Conservation (phyloP, 2,888 invertebrate species). For the Corbicula japonica region DNA sequence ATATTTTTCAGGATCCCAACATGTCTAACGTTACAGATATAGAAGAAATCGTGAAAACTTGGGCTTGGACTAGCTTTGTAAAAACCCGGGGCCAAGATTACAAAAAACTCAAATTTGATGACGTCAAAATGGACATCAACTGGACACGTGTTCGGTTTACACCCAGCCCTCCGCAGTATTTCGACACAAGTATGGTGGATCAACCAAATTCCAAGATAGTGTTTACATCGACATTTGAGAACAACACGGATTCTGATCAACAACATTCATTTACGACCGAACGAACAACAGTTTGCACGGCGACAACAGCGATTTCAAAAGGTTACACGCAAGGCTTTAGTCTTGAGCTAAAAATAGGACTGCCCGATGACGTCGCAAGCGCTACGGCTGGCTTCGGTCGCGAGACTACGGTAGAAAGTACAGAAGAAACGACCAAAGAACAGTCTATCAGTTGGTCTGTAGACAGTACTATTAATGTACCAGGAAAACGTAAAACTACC, state of each 20-base stretch:
- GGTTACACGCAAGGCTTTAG: constrained; percentile 86
- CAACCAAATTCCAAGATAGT: constrained; percentile 78
- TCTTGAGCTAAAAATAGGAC: constrained; percentile 87
- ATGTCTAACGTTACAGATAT: constrained; percentile 81
- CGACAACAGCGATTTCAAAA: constrained; percentile 79
- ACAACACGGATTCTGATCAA: constrained; percentile 82
- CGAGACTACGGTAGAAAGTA: constrained; percentile 85
- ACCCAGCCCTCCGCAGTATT: constrained; percentile 81
- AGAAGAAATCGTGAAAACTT: constrained; percentile 84
- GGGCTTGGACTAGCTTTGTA: constrained; percentile 85
- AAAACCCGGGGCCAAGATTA: constrained; percentile 84
- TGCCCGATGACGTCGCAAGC: constrained; percentile 86
- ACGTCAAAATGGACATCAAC: constrained; percentile 85
- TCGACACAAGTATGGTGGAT: constrained; percentile 70
- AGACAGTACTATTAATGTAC: constrained; percentile 87
- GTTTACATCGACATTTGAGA: constrained; percentile 84
- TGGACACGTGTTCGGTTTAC: constrained; percentile 86
- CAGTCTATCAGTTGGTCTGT: constrained; percentile 87
- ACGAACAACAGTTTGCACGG: constrained; percentile 81
- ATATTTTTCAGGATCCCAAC: not conserved
- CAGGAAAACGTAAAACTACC: constrained; percentile 81
- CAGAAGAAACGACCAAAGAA: constrained; percentile 83
- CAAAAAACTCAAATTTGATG: constrained; percentile 80
- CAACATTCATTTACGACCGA: constrained; percentile 85
- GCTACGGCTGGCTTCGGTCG: constrained; percentile 86